Percentiles rank a stretch among this genome's conserved stretches.
Evolutionary conservation across 2,888 invertebrate genomes (phyloP).

Genomic region (Julus scanicus): DNA sequence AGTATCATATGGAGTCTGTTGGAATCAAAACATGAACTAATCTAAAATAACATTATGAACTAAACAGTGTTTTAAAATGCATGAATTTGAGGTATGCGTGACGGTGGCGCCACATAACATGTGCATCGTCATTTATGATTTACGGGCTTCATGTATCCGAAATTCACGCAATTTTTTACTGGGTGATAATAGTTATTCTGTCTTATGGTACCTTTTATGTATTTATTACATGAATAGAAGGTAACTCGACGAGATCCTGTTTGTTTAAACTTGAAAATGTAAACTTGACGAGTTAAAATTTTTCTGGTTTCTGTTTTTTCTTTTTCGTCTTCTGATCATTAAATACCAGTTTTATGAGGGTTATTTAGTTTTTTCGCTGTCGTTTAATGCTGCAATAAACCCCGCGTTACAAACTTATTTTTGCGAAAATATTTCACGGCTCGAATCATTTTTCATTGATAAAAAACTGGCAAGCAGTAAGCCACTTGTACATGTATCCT

Average conservation of each 20-base stretch:
- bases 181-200: background rate
- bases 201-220: background rate
- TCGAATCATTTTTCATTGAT: conserved; percentile 40
- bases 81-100: no score
- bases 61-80: no score
- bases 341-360: conserved; percentile 47
- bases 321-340: background rate
- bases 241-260: conserved; percentile 17
- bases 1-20: no score
- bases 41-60: no score
- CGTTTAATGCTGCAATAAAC: conserved; percentile 36
- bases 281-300: conserved; percentile 23
- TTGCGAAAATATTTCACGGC: conserved; percentile 37
- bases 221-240: background rate
- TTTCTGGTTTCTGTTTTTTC: background rate
- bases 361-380: conserved; percentile 25
- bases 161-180: background rate
- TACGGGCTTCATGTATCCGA: background rate
- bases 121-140: background rate
- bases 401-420: conserved; percentile 3
- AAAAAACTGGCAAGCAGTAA: conserved; percentile 25
- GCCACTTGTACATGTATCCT: background rate
- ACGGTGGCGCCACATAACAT: background rate
- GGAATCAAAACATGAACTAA: no score
- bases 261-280: conserved; percentile 14